These are phyloP conservation scores for Pristionchus entomophagus DNA, from an alignment of 2,888 invertebrate genomes.

Conservation along the genomic window DNA sequence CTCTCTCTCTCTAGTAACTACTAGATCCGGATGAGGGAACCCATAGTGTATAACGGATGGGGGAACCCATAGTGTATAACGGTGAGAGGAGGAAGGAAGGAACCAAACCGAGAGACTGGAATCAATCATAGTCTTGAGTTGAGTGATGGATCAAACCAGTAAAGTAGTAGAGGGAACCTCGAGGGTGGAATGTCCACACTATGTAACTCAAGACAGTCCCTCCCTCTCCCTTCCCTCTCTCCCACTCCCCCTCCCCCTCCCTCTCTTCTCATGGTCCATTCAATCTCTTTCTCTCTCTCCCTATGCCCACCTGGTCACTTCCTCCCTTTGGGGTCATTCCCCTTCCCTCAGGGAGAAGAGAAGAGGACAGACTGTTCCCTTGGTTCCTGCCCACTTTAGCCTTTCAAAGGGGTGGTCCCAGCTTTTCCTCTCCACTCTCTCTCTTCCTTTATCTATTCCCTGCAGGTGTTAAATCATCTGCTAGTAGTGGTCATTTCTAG, in stretches of 20 bases:
- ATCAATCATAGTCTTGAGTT: conserved; percentile 16
- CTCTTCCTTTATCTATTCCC: background rate
- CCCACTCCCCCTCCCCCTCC: background rate
- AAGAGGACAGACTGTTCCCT: background rate
- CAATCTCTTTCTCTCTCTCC: conserved; percentile 2
- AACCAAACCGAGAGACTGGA: background rate
- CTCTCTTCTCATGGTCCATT: conserved; percentile 7
- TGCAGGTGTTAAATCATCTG: conserved; percentile 31
- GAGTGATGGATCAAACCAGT: conserved; percentile 35
- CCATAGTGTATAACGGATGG: background rate
- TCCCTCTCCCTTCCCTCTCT: background rate
- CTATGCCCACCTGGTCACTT: conserved; percentile 13
- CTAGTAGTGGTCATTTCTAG: too few species aligned
- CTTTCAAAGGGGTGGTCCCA: too few species aligned
- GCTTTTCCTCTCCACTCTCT: background rate
- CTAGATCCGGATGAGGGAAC: background rate
- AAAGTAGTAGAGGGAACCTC: conserved; percentile 30
- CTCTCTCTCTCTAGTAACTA: background rate
- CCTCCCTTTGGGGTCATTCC: background rate
- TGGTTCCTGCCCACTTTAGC: background rate
- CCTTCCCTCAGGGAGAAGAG: background rate
- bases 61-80: conserved; percentile 2
- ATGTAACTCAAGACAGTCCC: conserved; percentile 32
- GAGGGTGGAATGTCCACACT: conserved; percentile 4
- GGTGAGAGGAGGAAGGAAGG: background rate